Percentiles rank a stretch among this genome's conserved stretches.
These are phyloP conservation scores for Botia almorhae DNA, from an alignment of 2,797 vertebrate species.

Conservation along the genomic window DNA sequence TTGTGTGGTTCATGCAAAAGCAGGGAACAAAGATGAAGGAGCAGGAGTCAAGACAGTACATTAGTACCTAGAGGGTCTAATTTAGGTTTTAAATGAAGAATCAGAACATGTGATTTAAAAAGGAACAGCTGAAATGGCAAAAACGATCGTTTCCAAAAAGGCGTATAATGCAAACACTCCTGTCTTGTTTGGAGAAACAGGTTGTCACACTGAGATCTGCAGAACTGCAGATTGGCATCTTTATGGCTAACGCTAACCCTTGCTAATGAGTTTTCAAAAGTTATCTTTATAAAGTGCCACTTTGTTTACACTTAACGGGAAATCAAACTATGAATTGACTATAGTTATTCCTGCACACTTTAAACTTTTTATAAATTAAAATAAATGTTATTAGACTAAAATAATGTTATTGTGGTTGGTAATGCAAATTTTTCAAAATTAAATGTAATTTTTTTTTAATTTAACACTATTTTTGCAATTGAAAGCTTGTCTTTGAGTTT, in stretches of 20 bases:
- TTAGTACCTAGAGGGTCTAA: neutral
- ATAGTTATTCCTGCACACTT: too few relatives aligned
- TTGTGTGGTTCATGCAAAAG: slow-evolving; percentile 24
- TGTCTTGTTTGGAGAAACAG: neutral
- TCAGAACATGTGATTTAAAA: neutral
- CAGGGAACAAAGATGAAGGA: slow-evolving; percentile 25
- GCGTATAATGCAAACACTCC: neutral
- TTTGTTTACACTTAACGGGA: too few relatives aligned
- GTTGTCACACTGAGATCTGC: too few relatives aligned
- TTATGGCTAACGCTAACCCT: too few relatives aligned
- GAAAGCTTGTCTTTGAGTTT: neutral
- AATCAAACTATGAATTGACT: too few relatives aligned
- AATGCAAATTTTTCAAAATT: neutral
- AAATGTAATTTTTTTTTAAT: neutral
- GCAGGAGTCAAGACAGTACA: neutral
- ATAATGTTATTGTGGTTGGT: too few relatives aligned
- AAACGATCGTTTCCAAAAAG: neutral
- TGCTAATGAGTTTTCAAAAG: too few relatives aligned
- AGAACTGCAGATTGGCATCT: too few relatives aligned
- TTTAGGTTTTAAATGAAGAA: neutral
- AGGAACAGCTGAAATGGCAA: slow-evolving; percentile 1
- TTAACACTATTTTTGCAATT: neutral
- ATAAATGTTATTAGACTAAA: too few relatives aligned
- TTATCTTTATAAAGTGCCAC: too few relatives aligned
- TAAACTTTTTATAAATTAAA: too few relatives aligned